Evolutionary conservation across 2,888 invertebrate genomes (phyloP), one percentile per base, ranked within the genome.

Genomic region (Conchocele bisecta): DNA sequence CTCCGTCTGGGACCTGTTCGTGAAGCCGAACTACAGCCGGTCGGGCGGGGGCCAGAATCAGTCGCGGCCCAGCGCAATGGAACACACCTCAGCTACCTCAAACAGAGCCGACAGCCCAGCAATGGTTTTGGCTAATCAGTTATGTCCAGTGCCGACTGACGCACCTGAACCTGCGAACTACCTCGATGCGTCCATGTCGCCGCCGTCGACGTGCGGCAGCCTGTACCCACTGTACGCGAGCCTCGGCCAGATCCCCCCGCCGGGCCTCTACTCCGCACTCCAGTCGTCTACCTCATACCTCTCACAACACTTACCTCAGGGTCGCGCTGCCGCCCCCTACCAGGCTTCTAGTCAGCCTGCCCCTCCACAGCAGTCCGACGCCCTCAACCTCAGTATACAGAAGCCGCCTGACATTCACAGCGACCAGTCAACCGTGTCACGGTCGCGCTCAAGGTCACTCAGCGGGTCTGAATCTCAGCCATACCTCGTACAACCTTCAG

Each of bases 1-100:
- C 64, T 79, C 82, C 26, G 81, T 86, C n/a, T 83, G 85, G 84
- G 87, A 88, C 56, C 72, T 86, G 31, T 85, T 83, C 54, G 74
- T 82, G 11, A 83, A 81, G 58, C 69, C 79, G 24, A 75, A 79
- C 56, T 72, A 77, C 64, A 75, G 67, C 63, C 78, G 74, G 65
- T 39, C 54, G 41, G 73, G 63, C 24, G 56, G 39, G 33, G 69
- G 50, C 29, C 64, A 61, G 50, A 58, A 57, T 63, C 56, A 59
- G 11, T 53, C 58, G 28, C 7, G 20, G 15, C 31, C 6, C 20
- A 28, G 46, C 24, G 61, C 50, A 44, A 77, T 73, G 58, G 63
- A 70, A 31, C 60, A 73, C 54, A 73, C 67, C 39, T 44, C 54
- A 73, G 66, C 73, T 74, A 77, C 73, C 77, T 77, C 77, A 73